Evolutionary conservation across 2,888 invertebrate species (phyloP).

Genomic region (Tenthredo mesomela): DNA sequence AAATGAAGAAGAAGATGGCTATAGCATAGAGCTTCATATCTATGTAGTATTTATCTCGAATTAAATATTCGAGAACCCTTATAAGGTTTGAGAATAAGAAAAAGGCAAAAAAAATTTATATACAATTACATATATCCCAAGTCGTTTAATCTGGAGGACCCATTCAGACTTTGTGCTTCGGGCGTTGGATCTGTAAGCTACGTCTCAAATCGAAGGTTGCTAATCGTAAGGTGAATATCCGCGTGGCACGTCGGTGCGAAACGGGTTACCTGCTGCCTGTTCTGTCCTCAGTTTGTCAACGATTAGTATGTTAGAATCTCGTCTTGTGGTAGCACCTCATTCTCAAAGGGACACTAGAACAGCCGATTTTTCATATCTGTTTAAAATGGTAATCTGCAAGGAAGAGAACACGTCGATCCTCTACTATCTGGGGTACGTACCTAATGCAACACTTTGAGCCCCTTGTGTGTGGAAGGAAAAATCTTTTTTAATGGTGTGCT

Average conservation of each 20-base stretch:
- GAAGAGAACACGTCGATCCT: slow-evolving; percentile 45
- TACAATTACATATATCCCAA: background rate
- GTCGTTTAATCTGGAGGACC: background rate
- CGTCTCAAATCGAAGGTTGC: background rate
- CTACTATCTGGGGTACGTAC: slow-evolving; percentile 50
- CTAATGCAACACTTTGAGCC: slow-evolving; percentile 6
- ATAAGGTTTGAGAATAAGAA: background rate
- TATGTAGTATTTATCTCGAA: background rate
- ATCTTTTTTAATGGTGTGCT: background rate
- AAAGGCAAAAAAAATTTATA: background rate
- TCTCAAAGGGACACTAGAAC: background rate
- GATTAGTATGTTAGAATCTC: slow-evolving; percentile 24
- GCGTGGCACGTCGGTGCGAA: slow-evolving; percentile 8
- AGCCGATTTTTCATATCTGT: background rate
- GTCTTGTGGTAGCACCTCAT: slow-evolving; percentile 25
- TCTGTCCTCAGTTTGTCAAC: background rate
- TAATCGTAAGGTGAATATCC: slow-evolving; percentile 1
- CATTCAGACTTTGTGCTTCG: background rate
- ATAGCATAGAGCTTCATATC: no score
- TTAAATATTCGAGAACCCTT: background rate
- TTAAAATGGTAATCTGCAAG: slow-evolving; percentile 25
- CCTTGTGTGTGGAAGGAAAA: background rate
- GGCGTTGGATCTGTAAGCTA: background rate
- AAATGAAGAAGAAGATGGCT: no score
- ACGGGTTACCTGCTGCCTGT: background rate